Evolutionary conservation across 2,113 vertebrate genomes (phyloP).

Genomic region (Oncorhynchus keta): DNA sequence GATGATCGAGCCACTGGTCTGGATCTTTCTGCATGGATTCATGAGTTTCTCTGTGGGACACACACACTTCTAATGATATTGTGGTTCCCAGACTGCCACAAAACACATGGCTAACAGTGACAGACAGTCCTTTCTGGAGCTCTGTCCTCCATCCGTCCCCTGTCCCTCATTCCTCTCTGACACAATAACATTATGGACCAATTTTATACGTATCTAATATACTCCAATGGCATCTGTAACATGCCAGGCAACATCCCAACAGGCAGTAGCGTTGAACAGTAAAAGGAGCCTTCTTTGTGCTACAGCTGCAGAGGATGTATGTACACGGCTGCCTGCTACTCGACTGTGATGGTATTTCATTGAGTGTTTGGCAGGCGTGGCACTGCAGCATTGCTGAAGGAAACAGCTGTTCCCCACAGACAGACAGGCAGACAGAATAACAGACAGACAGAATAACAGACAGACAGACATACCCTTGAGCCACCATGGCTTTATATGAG

Average conservation of each 20-base stretch:
- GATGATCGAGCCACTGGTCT: slow-evolving; percentile 48
- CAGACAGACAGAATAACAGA: background rate
- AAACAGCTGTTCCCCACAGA: slow-evolving; percentile 33
- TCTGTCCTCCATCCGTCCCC: background rate
- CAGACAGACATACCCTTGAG: background rate
- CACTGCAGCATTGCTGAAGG: slow-evolving; percentile 56
- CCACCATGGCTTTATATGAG: too few relatives aligned
- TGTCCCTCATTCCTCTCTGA: background rate
- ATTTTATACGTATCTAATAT: background rate
- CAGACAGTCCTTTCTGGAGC: background rate
- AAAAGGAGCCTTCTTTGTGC: slow-evolving; percentile 14
- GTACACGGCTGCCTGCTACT: background rate
- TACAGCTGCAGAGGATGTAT: slow-evolving; percentile 1
- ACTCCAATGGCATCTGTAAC: background rate
- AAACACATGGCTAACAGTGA: slow-evolving; percentile 25
- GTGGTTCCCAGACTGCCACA: slow-evolving; percentile 26
- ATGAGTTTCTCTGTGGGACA: slow-evolving; percentile 31
- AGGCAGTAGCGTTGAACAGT: slow-evolving; percentile 15
- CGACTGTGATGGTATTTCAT: slow-evolving; percentile 17
- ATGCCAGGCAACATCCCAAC: background rate
- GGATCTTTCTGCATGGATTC: slow-evolving; percentile 56
- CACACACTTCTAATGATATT: background rate
- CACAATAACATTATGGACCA: background rate
- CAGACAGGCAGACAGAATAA: background rate
- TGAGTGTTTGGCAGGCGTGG: slow-evolving; percentile 63